A percentile compares a stretch with the other conserved stretches of the same genome.
phyloP scores from a whole-genome alignment of 2,888 invertebrate genomes.

The Hydroisotoma schaefferi region DNA sequence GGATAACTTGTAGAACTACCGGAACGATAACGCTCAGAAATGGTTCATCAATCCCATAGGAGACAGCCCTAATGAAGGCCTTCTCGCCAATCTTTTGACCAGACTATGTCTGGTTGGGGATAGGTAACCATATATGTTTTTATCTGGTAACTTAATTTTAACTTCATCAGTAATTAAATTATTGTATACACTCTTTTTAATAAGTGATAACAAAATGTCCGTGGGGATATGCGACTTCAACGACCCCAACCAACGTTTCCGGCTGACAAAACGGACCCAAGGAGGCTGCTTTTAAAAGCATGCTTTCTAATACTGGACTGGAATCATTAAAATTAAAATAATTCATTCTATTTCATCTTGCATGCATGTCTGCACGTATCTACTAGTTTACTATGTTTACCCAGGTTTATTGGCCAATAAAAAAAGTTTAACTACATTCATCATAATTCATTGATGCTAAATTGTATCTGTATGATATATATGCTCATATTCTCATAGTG shows the following conservation, averaged over 20 bases:
- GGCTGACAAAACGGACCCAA: constrained; percentile 1
- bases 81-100: constrained; percentile 13
- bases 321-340: too few relatives aligned
- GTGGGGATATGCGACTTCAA: constrained; percentile 10
- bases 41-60: constrained; percentile 6
- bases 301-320: too few relatives aligned
- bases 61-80: constrained; percentile 13
- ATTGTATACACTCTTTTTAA: neutral
- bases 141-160: neutral
- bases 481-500: too few relatives aligned
- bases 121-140: constrained; percentile 8
- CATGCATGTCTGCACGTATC: too few relatives aligned
- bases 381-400: too few relatives aligned
- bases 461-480: too few relatives aligned
- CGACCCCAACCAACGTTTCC: constrained; percentile 20
- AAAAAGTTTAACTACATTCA: too few relatives aligned
- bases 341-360: too few relatives aligned
- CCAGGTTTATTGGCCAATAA: too few relatives aligned
- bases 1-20: neutral
- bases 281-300: constrained; percentile 11
- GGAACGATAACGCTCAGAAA: constrained; percentile 1
- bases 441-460: too few relatives aligned
- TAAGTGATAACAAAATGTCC: constrained; percentile 5
- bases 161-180: neutral
- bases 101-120: constrained; percentile 15